phyloP scores from a whole-genome alignment of 2,797 vertebrate genomes.

The Petrocephalus sullivani region DNA sequence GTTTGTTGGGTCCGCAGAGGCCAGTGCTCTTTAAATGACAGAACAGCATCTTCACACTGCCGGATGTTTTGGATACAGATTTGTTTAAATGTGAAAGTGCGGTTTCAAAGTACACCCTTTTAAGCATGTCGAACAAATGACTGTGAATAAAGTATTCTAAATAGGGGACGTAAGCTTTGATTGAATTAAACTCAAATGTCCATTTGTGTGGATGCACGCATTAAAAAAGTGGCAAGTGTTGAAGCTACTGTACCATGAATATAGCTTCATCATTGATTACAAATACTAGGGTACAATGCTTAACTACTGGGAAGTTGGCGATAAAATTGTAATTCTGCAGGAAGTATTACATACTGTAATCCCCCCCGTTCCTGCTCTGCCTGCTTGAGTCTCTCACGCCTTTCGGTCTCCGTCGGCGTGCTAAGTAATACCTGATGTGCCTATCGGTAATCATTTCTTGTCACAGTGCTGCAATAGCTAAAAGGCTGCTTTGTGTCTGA shows the following conservation, averaged over 20 bases:
- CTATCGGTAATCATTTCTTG: neutral
- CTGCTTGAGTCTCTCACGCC: neutral
- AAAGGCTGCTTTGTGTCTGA: slow-evolving; percentile 8
- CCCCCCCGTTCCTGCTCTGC: neutral
- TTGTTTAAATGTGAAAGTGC: neutral
- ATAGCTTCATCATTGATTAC: neutral
- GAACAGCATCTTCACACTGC: neutral
- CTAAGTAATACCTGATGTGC: slow-evolving; percentile 8
- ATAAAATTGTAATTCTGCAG: slow-evolving; percentile 5
- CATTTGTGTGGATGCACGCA: neutral
- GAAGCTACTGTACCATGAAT: neutral
- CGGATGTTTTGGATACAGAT: neutral
- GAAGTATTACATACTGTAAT: slow-evolving; percentile 7
- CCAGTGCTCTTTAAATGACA: neutral
- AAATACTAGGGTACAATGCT: neutral
- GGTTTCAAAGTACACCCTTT: neutral
- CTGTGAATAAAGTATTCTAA: neutral
- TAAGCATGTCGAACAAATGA: neutral
- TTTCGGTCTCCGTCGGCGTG: neutral
- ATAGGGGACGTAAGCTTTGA: neutral
- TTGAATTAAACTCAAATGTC: neutral
- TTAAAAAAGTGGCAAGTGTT: neutral
- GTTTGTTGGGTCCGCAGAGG: neutral
- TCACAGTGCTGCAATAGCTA: neutral
- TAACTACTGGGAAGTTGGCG: neutral